phyloP scores from a whole-genome alignment of 2,113 vertebrate species.

The Talpa occidentalis region DNA sequence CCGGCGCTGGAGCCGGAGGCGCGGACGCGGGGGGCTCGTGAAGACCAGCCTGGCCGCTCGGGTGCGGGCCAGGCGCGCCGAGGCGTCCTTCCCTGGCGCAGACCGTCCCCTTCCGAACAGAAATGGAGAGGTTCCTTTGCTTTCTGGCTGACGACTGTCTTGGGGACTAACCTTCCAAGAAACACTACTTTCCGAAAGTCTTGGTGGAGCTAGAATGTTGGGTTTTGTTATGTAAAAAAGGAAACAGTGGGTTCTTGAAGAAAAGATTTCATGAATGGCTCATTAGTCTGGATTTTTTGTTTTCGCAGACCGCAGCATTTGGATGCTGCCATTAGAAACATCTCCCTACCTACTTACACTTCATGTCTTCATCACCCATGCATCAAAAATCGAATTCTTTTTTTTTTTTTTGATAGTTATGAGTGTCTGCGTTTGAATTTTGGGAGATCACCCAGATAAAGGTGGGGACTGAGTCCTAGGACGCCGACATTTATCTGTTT shows the following conservation, averaged over 20 bases:
- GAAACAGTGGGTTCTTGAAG: conserved; percentile 13
- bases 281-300: conserved; percentile 19
- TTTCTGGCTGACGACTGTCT: neutral
- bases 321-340: neutral
- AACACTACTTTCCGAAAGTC: neutral
- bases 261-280: neutral
- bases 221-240: neutral
- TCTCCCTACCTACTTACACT: neutral
- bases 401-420: neutral
- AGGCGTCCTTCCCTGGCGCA: conserved; percentile 39
- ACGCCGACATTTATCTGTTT: neutral
- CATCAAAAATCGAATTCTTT: neutral
- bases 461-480: neutral
- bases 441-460: neutral
- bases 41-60: conserved; percentile 71
- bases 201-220: neutral
- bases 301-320: conserved; percentile 19
- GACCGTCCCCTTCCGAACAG: conserved; percentile 35
- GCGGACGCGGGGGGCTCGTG: too few relatives aligned
- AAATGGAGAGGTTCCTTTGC: conserved; percentile 47
- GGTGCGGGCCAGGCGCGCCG: conserved; percentile 30
- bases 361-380: neutral
- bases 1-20: too few relatives aligned
- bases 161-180: neutral
- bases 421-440: neutral